Evolutionary conservation across 2,797 vertebrate species (phyloP).

Genomic region (Sebastes variabilis): DNA sequence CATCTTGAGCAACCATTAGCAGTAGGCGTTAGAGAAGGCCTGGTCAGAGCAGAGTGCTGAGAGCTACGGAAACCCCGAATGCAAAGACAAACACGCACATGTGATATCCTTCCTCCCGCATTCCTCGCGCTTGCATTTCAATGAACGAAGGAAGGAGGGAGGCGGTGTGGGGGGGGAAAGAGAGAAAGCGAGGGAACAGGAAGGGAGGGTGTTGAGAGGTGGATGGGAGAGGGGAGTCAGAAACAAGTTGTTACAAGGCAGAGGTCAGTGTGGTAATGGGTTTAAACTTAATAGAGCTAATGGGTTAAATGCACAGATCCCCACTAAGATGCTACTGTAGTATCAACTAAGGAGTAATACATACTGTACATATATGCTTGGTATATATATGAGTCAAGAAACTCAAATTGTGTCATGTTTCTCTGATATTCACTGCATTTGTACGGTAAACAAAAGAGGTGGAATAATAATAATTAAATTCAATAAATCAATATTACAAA

Average conservation of each 20-base stretch:
- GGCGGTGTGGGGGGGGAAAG: conserved; percentile 7
- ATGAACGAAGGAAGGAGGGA: conserved; percentile 64
- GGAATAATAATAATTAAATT: background rate
- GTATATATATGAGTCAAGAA: too few species aligned
- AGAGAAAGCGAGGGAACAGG: conserved; percentile 39
- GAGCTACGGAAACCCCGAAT: conserved; percentile 60
- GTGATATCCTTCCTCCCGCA: conserved; percentile 80
- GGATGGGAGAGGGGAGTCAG: conserved; percentile 16
- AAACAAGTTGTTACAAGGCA: conserved; percentile 17
- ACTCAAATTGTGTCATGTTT: background rate
- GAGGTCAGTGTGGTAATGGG: conserved; percentile 50
- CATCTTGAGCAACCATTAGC: conserved; percentile 45
- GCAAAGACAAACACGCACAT: conserved; percentile 75
- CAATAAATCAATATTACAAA: background rate
- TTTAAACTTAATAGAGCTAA: conserved; percentile 32
- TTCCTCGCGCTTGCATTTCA: conserved; percentile 74
- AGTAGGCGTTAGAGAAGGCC: conserved; percentile 45
- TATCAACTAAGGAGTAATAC: background rate
- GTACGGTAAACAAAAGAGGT: background rate
- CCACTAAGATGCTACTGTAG: background rate
- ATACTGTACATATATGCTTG: too few species aligned
- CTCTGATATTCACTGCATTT: background rate
- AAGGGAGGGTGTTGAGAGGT: conserved; percentile 40
- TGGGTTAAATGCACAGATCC: conserved; percentile 15
- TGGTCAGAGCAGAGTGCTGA: conserved; percentile 45